These are phyloP conservation scores for Dasyurus viverrinus DNA, from an alignment of 2,113 vertebrate genomes.

Conservation along the genomic window DNA sequence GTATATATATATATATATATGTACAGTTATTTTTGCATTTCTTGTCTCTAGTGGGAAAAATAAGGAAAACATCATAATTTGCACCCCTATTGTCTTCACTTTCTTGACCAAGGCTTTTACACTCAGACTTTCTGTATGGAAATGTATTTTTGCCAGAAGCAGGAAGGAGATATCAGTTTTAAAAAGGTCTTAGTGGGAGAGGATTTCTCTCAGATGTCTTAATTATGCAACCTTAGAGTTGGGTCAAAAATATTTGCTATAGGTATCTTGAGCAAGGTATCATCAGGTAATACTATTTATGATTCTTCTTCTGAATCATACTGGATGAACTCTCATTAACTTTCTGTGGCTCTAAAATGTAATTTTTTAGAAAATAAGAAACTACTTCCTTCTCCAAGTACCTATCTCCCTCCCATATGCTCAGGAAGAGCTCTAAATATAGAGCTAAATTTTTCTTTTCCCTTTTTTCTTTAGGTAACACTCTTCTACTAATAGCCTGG, in stretches of 20 bases:
- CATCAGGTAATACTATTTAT: not conserved
- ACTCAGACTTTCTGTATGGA: not conserved
- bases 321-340: not conserved
- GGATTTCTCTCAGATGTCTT: not conserved
- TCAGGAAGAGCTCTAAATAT: not conserved
- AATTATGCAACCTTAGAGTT: not conserved
- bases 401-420: too few species aligned
- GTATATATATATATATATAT: too few species aligned
- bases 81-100: not conserved
- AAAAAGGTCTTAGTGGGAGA: not conserved
- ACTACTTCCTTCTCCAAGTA: not conserved
- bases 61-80: not conserved
- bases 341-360: not conserved
- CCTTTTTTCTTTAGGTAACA: not conserved
- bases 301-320: not conserved
- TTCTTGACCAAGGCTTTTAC: not conserved
- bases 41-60: not conserved
- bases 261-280: not conserved
- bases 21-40: too few species aligned
- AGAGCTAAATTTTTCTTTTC: not conserved
- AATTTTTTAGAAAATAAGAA: not conserved
- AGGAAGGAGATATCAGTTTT: not conserved
- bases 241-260: not conserved
- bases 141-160: not conserved
- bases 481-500: not conserved